Evolutionary conservation across 2,113 vertebrate genomes (phyloP).

Genomic region (Saccopteryx leptura): DNA sequence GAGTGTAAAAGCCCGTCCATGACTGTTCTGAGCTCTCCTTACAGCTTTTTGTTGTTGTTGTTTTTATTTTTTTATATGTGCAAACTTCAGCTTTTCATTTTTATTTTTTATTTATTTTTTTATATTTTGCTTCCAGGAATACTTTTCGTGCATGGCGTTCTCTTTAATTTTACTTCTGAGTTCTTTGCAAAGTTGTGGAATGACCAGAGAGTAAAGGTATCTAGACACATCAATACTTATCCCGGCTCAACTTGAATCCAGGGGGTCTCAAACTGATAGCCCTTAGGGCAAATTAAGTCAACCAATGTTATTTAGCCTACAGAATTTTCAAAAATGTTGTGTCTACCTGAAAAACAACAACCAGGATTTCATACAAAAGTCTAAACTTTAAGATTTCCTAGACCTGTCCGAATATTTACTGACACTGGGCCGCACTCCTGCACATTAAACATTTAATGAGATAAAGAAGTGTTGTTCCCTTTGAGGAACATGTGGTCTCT

Average conservation of each 20-base stretch:
- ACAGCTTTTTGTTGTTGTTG: not conserved
- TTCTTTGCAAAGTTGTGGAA: not conserved
- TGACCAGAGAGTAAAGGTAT: not conserved
- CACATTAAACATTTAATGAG: not conserved
- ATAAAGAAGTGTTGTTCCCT: no score
- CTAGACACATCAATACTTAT: not conserved
- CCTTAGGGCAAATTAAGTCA: not conserved
- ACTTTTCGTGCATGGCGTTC: not conserved
- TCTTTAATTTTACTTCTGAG: not conserved
- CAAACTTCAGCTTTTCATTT: not conserved
- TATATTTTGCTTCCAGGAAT: not conserved
- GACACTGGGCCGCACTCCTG: fast-evolving
- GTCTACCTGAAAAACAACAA: not conserved
- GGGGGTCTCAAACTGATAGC: not conserved
- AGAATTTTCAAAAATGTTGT: not conserved
- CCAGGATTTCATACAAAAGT: not conserved
- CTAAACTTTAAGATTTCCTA: constrained; percentile 3
- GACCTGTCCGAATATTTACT: not conserved
- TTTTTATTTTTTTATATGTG: not conserved
- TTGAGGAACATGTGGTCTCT: not conserved
- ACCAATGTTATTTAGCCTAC: not conserved
- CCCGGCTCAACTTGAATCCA: not conserved
- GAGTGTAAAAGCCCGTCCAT: not conserved
- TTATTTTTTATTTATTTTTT: not conserved
- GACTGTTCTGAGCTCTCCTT: not conserved